phyloP scores from a whole-genome alignment of 2,888 invertebrate species.

The Agelastica alni region DNA sequence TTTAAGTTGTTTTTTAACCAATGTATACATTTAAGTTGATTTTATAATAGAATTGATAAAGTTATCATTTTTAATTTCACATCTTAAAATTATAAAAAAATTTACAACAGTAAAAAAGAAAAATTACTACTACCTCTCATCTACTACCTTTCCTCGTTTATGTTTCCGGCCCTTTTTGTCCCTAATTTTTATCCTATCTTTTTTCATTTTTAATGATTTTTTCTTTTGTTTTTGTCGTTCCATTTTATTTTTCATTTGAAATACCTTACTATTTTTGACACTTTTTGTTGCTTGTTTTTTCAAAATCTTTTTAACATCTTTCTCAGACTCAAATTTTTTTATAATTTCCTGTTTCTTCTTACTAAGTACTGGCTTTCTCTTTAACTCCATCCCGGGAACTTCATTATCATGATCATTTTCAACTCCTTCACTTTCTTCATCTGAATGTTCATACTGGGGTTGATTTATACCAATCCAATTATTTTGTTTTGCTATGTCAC shows the following conservation, averaged over 20 bases:
- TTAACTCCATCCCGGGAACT: slow-evolving; percentile 58
- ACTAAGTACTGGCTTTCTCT: slow-evolving; percentile 23
- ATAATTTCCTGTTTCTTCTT: slow-evolving; percentile 44
- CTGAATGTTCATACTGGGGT: slow-evolving; percentile 48
- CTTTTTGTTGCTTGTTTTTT: slow-evolving; percentile 74
- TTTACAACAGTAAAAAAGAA: too few species aligned
- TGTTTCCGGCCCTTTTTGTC: slow-evolving; percentile 44
- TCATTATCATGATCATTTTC: slow-evolving; percentile 46
- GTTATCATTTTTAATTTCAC: too few species aligned
- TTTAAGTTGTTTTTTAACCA: too few species aligned
- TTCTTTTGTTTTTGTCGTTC: slow-evolving; percentile 73
- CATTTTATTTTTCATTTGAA: slow-evolving; percentile 73
- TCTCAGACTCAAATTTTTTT: slow-evolving; percentile 60
- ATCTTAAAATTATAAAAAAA: too few species aligned
- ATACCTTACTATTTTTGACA: slow-evolving; percentile 76
- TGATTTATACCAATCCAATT: slow-evolving; percentile 75
- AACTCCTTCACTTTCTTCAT: slow-evolving; percentile 40
- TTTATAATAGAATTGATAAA: too few species aligned
- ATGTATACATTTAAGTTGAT: too few species aligned
- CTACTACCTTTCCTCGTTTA: too few species aligned
- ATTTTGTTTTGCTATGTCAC: slow-evolving; percentile 70
- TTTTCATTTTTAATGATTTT: slow-evolving; percentile 61
- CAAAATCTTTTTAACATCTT: slow-evolving; percentile 70
- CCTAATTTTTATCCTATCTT: slow-evolving; percentile 51
- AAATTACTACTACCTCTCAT: too few species aligned